Base-by-base conservation (phyloP, 2,797 vertebrate species). In the Malurus leucopterus region DNA sequence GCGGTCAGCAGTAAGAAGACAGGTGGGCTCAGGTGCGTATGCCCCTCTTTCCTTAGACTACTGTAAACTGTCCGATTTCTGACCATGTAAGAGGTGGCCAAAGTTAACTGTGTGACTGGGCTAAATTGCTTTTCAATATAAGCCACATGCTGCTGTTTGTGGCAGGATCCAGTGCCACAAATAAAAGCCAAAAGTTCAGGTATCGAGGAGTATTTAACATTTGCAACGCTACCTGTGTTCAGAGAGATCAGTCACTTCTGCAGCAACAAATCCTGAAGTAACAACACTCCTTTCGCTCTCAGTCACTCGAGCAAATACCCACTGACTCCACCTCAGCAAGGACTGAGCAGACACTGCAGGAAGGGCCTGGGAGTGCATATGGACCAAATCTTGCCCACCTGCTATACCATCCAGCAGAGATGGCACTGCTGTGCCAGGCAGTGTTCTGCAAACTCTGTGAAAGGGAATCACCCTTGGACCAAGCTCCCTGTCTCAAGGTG, bases 381-480 rank as follows among this genome's bases (percentile, higher is more conserved):
- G 65, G 65, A 70, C 41, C 64, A 46, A 73, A 38, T 36, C 46
- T 75, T 87, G 72, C 69, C 73, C 57, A 5, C 15, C 57, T 20
- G 13, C 40, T 3, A 6, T 2, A 19, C 2, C 2, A 36, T 4
- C 34, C 26, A 23, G 30, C 22, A 41, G 51, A 53, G 49, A 20
- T 1, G 2, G 58, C 14, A 18, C 15, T 32, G 36, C 78, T 61
- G 34, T 0, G 4, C 22, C 0, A 0, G 32, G 63, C 0, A 0
- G 14, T n/a, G n/a, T 19, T 62, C 11, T 32, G 59, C 65, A 51
- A 77, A 54, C 65, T 47, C 62, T 47, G 54, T 57, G 50, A 34
- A 44, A 67, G 3, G 34, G 20, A 64, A 7, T 13, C 26, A 23
- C 5, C 40, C 36, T 19, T 2, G 2, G 11, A 51, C 18, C 57